These are phyloP conservation scores for Poicephalus gulielmi DNA, from an alignment of 2,113 vertebrate genomes.

Conservation along the genomic window DNA sequence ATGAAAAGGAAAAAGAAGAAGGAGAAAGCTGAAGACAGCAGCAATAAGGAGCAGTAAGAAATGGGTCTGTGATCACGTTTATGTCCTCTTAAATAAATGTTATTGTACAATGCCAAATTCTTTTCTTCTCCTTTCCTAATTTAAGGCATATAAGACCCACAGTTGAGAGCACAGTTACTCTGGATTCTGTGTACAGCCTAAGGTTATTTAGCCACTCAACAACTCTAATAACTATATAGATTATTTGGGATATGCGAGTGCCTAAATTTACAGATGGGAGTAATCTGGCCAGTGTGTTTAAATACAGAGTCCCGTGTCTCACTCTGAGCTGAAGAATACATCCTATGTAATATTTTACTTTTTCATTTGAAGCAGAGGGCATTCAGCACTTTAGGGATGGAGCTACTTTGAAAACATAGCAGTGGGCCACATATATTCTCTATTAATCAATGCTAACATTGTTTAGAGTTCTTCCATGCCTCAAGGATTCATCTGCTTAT, in stretches of 20 bases:
- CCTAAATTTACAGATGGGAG: not conserved
- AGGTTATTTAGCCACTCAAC: not conserved
- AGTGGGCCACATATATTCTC: not conserved
- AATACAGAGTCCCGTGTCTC: not conserved
- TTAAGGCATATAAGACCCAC: not conserved
- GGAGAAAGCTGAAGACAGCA: not conserved
- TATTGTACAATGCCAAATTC: not conserved
- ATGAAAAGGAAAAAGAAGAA: not conserved
- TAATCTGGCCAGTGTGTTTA: not conserved
- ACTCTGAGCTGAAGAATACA: not conserved
- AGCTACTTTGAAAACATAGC: not conserved
- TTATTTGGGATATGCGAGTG: not conserved
- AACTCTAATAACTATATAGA: not conserved
- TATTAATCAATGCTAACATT: accelerated
- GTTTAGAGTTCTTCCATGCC: not conserved
- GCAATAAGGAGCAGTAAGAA: not conserved
- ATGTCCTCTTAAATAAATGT: not conserved
- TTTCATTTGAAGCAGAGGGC: not conserved
- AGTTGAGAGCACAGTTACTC: not conserved
- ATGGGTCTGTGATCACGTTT: not conserved
- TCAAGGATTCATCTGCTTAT: not conserved
- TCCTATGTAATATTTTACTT: not conserved
- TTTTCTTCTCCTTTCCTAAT: not conserved
- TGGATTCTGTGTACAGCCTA: not conserved
- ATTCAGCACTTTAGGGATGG: not conserved